Percentiles rank a stretch among this genome's conserved stretches.
Conservation (phyloP, 1,140 invertebrate species). For the Tetragonula clypearis region DNA sequence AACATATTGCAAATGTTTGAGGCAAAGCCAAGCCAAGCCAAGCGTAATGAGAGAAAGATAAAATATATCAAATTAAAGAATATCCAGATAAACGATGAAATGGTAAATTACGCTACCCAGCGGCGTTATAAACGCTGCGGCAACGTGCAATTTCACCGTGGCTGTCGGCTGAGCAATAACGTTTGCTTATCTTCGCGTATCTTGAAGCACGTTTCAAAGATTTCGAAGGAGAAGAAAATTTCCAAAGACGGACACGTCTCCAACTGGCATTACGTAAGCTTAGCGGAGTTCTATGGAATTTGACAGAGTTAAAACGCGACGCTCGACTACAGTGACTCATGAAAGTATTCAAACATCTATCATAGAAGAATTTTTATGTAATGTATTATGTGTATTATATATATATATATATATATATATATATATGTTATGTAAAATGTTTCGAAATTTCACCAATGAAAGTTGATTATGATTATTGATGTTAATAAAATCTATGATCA, state of each 20-base stretch:
- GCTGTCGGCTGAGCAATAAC: background rate
- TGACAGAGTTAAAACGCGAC: conserved; percentile 14
- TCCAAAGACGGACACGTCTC: conserved; percentile 13
- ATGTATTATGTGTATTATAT: too few relatives aligned
- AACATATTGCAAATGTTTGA: background rate
- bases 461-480: too few relatives aligned
- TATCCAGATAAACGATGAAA: background rate
- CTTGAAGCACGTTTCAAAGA: conserved; percentile 19
- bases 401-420: too few relatives aligned
- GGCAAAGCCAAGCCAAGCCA: background rate
- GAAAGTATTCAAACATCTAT: too few relatives aligned
- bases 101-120: background rate
- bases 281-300: conserved; percentile 28
- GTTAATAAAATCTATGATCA: too few relatives aligned
- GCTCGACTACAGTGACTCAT: too few relatives aligned
- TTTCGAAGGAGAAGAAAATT: conserved; percentile 34
- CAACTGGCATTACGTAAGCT: conserved; percentile 45
- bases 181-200: conserved; percentile 1
- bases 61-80: background rate
- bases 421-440: too few relatives aligned
- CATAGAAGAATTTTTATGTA: too few relatives aligned
- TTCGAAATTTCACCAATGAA: too few relatives aligned
- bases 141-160: background rate
- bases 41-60: background rate
- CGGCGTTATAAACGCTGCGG: background rate